phyloP scores from a whole-genome alignment of 2,113 vertebrate genomes.

The Perca flavescens region DNA sequence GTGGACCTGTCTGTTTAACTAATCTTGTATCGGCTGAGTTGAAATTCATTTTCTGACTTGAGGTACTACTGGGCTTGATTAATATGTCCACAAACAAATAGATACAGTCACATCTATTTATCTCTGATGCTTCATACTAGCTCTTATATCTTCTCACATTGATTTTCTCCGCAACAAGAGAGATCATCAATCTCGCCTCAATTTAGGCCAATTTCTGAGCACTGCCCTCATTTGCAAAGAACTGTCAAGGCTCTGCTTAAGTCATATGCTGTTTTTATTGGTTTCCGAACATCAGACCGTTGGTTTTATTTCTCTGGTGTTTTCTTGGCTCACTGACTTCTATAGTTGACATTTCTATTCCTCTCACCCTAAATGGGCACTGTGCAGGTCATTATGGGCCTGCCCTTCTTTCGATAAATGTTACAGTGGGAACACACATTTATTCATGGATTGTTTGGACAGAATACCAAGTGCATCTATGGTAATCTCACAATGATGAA shows the following conservation, averaged over 20 bases:
- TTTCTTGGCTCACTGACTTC: constrained; percentile 55
- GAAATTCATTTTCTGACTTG: constrained; percentile 64
- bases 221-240: constrained; percentile 61
- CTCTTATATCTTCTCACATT: constrained; percentile 59
- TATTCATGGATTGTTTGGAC: constrained; percentile 26
- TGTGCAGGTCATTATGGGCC: constrained; percentile 43
- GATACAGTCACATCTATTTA: constrained; percentile 69
- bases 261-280: constrained; percentile 50
- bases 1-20: constrained; percentile 61
- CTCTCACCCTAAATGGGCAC: constrained; percentile 39
- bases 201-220: constrained; percentile 64
- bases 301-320: constrained; percentile 31
- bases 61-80: constrained; percentile 54
- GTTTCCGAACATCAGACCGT: constrained; percentile 33
- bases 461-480: constrained; percentile 9
- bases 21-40: constrained; percentile 46
- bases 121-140: constrained; percentile 48
- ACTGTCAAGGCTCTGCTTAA: constrained; percentile 50
- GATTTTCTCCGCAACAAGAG: constrained; percentile 63
- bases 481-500: constrained; percentile 2
- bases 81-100: constrained; percentile 68
- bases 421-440: no score
- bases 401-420: constrained; percentile 50
- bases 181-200: constrained; percentile 67
- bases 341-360: constrained; percentile 63